A percentile compares a stretch with the other conserved stretches of the same genome.
These are phyloP conservation scores for Salticus scenicus DNA, from an alignment of 2,888 invertebrate genomes.

Conservation along the genomic window DNA sequence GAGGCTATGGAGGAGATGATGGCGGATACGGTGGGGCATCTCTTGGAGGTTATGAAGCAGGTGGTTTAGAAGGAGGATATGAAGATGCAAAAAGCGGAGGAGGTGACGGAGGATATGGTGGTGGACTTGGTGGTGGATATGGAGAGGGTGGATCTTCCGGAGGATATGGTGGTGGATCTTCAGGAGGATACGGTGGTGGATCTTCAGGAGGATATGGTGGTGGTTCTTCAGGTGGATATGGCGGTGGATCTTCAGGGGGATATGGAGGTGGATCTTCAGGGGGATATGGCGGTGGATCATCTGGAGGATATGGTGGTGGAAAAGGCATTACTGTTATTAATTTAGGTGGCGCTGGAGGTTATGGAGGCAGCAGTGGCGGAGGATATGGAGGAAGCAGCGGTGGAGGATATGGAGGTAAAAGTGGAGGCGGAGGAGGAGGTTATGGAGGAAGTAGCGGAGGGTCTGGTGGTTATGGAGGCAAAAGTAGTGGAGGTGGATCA, in stretches of 20 bases:
- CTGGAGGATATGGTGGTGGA: conserved; percentile 33
- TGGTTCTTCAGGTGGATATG: conserved; percentile 37
- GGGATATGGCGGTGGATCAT: conserved; percentile 29
- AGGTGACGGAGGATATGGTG: conserved; percentile 28
- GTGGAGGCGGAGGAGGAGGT: conserved; percentile 44
- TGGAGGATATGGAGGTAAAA: conserved; percentile 37
- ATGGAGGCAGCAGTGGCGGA: conserved; percentile 33
- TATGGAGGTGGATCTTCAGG: conserved; percentile 1
- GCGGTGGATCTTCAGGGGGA: neutral
- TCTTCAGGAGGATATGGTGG: neutral
- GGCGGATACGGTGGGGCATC: conserved; percentile 30
- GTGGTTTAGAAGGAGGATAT: conserved; percentile 27
- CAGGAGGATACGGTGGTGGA: conserved; percentile 40
- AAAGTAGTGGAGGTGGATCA: conserved; percentile 25
- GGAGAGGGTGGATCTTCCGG: conserved; percentile 22
- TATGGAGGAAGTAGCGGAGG: conserved; percentile 55
- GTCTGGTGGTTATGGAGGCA: conserved; percentile 40
- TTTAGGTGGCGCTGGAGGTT: conserved; percentile 20
- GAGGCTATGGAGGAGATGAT: conserved; percentile 19
- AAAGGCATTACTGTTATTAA: neutral
- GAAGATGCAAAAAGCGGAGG: neutral
- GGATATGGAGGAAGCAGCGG: conserved; percentile 24
- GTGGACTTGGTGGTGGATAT: conserved; percentile 8
- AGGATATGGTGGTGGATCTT: conserved; percentile 36
- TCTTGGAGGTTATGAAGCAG: neutral